Evolutionary conservation across 1,140 invertebrate species (phyloP).

Genomic region (Himalopsyche phryganea): DNA sequence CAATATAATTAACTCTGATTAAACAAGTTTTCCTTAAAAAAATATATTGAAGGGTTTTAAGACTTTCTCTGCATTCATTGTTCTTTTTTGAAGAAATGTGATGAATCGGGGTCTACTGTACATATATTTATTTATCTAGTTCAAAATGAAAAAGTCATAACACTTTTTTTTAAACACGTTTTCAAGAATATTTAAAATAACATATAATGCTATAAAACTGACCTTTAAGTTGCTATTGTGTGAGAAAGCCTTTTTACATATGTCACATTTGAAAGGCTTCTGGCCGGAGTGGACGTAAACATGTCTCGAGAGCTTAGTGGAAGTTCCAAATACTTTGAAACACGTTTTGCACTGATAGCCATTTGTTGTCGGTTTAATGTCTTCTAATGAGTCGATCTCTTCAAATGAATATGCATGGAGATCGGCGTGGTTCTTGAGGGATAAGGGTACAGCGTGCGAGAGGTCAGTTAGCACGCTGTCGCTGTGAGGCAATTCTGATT

Average conservation of each 20-base stretch:
- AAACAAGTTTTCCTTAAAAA: too few relatives aligned
- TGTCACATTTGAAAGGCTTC: constrained; percentile 29
- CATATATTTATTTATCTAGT: too few relatives aligned
- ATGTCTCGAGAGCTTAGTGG: constrained; percentile 28
- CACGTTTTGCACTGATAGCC: constrained; percentile 29
- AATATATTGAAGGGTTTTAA: too few relatives aligned
- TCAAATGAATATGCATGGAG: constrained; percentile 17
- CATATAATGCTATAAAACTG: neutral
- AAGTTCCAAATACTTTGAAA: constrained; percentile 26
- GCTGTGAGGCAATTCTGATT: constrained; percentile 18
- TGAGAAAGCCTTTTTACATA: constrained; percentile 31
- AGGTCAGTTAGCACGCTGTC: constrained; percentile 27
- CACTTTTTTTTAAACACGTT: too few relatives aligned
- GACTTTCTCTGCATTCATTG: too few relatives aligned
- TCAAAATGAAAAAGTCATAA: too few relatives aligned
- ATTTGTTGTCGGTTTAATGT: constrained; percentile 18
- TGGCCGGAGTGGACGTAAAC: constrained; percentile 27
- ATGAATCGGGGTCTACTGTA: too few relatives aligned
- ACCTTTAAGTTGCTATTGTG: constrained; percentile 35
- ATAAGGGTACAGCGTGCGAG: constrained; percentile 22
- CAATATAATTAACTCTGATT: too few relatives aligned
- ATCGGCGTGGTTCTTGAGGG: constrained; percentile 18
- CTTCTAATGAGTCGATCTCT: constrained; percentile 13
- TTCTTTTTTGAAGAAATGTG: too few relatives aligned
- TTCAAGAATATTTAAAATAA: too few relatives aligned